A percentile compares a stretch with the other conserved stretches of the same genome.
These are phyloP conservation scores for Tribolium freemani DNA, from an alignment of 2,888 invertebrate species.

Conservation along the genomic window DNA sequence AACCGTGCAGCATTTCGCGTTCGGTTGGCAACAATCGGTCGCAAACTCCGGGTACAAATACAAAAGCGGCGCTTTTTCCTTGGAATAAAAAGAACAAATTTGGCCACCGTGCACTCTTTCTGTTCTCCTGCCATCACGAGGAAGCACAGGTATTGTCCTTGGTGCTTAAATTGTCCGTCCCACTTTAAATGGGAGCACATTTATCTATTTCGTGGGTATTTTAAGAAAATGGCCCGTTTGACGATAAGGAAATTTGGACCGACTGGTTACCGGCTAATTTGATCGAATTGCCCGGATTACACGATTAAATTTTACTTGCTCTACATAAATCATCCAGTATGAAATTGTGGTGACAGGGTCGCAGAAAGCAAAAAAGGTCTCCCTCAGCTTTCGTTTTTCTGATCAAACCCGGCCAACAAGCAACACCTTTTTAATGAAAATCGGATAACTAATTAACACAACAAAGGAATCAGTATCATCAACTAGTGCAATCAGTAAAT, in stretches of 20 bases:
- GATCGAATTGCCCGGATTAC: constrained; percentile 37
- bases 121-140: constrained; percentile 54
- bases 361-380: constrained; percentile 47
- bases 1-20: too few relatives aligned
- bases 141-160: constrained; percentile 59
- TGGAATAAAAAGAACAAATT: neutral
- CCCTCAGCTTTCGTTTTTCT: neutral
- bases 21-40: too few relatives aligned
- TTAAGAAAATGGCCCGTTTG: constrained; percentile 42
- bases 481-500: constrained; percentile 65
- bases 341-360: constrained; percentile 58
- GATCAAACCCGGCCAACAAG: neutral
- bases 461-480: constrained; percentile 61
- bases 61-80: neutral
- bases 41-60: too few relatives aligned
- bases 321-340: constrained; percentile 65
- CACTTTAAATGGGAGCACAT: constrained; percentile 41
- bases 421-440: constrained; percentile 41
- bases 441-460: constrained; percentile 49
- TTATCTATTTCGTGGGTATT: constrained; percentile 13
- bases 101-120: constrained; percentile 21
- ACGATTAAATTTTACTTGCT: constrained; percentile 56
- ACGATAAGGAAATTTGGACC: constrained; percentile 41
- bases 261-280: constrained; percentile 30
- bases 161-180: constrained; percentile 47